phyloP scores from a whole-genome alignment of 1,140 invertebrate species.

The Pseudomyrmex gracilis region DNA sequence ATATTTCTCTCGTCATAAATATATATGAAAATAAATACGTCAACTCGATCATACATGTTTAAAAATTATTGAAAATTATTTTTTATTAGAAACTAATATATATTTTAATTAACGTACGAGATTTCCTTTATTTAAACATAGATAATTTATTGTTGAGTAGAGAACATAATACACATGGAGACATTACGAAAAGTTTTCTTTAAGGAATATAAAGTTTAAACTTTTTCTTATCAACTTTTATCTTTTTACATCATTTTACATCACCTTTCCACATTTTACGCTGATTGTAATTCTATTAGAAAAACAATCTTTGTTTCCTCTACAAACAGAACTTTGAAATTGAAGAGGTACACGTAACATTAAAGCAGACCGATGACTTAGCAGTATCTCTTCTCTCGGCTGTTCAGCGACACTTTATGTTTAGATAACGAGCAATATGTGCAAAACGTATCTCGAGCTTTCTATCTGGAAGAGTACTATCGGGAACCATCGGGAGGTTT shows the following conservation, averaged over 20 bases:
- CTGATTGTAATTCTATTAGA: not conserved
- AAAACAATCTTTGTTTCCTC: not conserved
- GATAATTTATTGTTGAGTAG: too few relatives aligned
- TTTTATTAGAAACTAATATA: too few relatives aligned
- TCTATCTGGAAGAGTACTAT: not conserved
- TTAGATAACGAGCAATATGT: not conserved
- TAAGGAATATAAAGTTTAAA: too few relatives aligned
- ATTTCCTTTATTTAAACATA: too few relatives aligned
- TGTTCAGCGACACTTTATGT: not conserved
- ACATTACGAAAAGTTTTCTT: too few relatives aligned
- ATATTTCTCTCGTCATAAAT: too few relatives aligned
- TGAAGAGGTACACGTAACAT: not conserved
- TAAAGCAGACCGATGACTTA: not conserved
- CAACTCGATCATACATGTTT: too few relatives aligned
- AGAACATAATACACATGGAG: too few relatives aligned
- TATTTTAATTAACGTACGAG: too few relatives aligned
- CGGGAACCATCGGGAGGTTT: not conserved
- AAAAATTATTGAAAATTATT: too few relatives aligned
- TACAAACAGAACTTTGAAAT: not conserved
- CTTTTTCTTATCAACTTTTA: too few relatives aligned
- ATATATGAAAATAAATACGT: too few relatives aligned
- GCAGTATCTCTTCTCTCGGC: not conserved
- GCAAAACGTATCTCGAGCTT: not conserved
- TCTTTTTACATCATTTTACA: not conserved
- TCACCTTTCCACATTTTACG: conserved; percentile 2